Conservation (phyloP, 2,888 invertebrate species). For the Brachyopa scutellaris region DNA sequence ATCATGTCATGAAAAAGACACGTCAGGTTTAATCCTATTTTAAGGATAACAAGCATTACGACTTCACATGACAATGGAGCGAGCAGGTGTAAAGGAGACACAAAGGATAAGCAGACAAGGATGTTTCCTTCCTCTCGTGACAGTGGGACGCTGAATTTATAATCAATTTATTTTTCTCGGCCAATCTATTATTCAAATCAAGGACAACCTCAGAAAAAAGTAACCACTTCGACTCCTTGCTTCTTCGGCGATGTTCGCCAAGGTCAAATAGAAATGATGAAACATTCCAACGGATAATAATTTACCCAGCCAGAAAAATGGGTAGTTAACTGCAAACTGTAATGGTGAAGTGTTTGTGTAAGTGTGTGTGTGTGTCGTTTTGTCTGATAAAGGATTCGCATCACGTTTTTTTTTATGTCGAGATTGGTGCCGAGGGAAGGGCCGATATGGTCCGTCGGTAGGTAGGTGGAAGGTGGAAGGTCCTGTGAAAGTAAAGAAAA, state of each 20-base stretch:
- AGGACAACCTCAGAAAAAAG: conserved; percentile 18
- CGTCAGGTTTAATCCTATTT: conserved; percentile 69
- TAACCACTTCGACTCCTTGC: not conserved
- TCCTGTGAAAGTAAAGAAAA: conserved; percentile 17
- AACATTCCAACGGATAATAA: conserved; percentile 62
- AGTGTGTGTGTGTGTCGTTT: conserved; percentile 17
- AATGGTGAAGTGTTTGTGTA: not conserved
- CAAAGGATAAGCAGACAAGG: conserved; percentile 12
- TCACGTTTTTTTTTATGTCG: conserved; percentile 60
- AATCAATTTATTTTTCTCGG: conserved; percentile 57
- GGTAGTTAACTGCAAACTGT: conserved; percentile 70
- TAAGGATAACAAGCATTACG: conserved; percentile 64
- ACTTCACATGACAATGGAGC: conserved; percentile 25
- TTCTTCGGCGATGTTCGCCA: not conserved
- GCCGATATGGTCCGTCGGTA: conserved; percentile 42
- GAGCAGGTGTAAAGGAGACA: conserved; percentile 4
- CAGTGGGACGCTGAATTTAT: conserved; percentile 38
- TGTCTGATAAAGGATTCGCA: conserved; percentile 57
- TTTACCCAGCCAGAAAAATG: conserved; percentile 66
- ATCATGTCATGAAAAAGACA: too few species aligned
- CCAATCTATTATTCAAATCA: conserved; percentile 69
- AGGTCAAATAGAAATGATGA: conserved; percentile 50
- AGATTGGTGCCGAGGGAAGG: conserved; percentile 54
- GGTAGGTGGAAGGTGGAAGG: conserved; percentile 25
- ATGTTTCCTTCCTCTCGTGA: conserved; percentile 6